Conservation (phyloP, 2,888 invertebrate genomes). For the Pharmacophagus antenor region DNA sequence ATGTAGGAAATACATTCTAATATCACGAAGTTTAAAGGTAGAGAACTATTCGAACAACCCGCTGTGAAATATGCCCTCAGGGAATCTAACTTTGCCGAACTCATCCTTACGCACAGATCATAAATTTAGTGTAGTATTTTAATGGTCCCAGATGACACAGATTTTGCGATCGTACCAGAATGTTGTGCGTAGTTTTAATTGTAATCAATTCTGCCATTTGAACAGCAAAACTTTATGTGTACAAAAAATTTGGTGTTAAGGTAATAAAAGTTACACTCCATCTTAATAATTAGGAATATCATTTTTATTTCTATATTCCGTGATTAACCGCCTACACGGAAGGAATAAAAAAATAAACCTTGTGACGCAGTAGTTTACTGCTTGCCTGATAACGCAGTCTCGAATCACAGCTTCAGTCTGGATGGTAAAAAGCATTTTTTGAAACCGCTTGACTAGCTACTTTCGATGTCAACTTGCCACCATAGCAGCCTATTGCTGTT, state of each 20-base stretch:
- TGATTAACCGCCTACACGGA: no score
- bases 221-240: neutral
- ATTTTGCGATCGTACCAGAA: slow-evolving; percentile 10
- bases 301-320: no score
- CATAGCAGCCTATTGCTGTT: no score
- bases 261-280: neutral
- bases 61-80: slow-evolving; percentile 10
- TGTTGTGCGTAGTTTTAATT: neutral
- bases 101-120: slow-evolving; percentile 17
- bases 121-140: slow-evolving; percentile 27
- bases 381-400: no score
- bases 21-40: neutral
- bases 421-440: no score
- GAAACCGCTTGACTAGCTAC: no score
- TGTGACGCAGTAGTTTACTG: no score
- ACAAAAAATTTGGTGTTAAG: neutral
- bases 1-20: neutral
- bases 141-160: slow-evolving; percentile 24
- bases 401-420: no score
- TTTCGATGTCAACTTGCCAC: no score
- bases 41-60: slow-evolving; percentile 18
- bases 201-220: slow-evolving; percentile 2
- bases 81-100: slow-evolving; percentile 22
- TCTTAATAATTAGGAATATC: no score
- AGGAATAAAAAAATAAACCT: no score